These are phyloP conservation scores for Aleiodes testaceus DNA, from an alignment of 2,888 invertebrate genomes.

Conservation along the genomic window DNA sequence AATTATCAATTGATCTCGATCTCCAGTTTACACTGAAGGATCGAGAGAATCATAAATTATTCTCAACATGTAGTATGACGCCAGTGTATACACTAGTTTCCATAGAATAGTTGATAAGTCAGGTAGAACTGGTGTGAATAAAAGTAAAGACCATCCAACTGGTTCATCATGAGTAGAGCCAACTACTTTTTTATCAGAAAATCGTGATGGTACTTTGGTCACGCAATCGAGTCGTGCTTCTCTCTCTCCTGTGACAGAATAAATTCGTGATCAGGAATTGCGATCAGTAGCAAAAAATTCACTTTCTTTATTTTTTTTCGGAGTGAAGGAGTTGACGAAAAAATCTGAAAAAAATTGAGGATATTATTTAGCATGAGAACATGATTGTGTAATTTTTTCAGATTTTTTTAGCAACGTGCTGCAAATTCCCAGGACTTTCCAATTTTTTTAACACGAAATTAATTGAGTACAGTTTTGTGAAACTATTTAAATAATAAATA, in stretches of 20 bases:
- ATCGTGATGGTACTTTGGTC: slow-evolving; percentile 31
- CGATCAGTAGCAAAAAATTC: too few species aligned
- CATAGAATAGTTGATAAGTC: neutral
- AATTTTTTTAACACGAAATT: too few species aligned
- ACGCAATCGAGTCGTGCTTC: slow-evolving; percentile 31
- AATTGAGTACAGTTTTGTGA: too few species aligned
- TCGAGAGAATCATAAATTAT: slow-evolving; percentile 19
- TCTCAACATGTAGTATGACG: neutral
- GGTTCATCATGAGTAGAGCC: slow-evolving; percentile 7
- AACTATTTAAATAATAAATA: too few species aligned
- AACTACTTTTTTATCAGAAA: neutral
- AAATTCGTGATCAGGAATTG: slow-evolving; percentile 14
- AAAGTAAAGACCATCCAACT: slow-evolving; percentile 20
- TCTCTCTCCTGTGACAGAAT: slow-evolving; percentile 24
- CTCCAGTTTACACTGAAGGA: slow-evolving; percentile 16
- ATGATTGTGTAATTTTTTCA: too few species aligned
- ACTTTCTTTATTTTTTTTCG: too few species aligned
- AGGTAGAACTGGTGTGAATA: slow-evolving; percentile 1
- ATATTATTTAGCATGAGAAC: too few species aligned
- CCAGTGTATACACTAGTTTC: slow-evolving; percentile 7
- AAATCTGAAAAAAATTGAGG: too few species aligned
- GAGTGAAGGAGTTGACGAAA: too few species aligned
- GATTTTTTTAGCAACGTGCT: too few species aligned
- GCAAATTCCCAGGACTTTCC: too few species aligned
- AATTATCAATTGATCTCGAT: slow-evolving; percentile 17